Conservation (phyloP, 2,797 vertebrate genomes). For the Emys orbicularis region DNA sequence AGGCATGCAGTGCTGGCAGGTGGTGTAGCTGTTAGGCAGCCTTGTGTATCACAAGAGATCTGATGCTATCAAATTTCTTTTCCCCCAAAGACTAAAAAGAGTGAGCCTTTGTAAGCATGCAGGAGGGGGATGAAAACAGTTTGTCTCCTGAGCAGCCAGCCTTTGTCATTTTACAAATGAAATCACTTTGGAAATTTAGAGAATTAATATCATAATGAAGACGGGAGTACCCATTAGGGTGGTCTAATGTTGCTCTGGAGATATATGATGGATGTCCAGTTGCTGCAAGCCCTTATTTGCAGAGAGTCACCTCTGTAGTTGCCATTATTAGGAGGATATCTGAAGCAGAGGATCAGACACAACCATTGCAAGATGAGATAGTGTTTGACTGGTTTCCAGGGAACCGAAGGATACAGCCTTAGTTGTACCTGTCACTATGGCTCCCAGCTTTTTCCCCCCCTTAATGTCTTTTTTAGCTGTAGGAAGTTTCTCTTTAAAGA, state of each 20-base stretch:
- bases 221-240: slow-evolving; percentile 94
- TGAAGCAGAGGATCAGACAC: slow-evolving; percentile 89
- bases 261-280: slow-evolving; percentile 95
- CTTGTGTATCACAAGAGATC: slow-evolving; percentile 91
- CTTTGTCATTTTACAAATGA: slow-evolving; percentile 96
- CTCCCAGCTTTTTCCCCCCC: slow-evolving; percentile 81
- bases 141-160: slow-evolving; percentile 91
- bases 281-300: slow-evolving; percentile 94
- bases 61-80: slow-evolving; percentile 91
- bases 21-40: slow-evolving; percentile 87
- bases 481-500: slow-evolving; percentile 86
- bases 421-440: slow-evolving; percentile 91
- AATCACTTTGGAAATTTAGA: slow-evolving; percentile 94
- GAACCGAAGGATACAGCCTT: slow-evolving; percentile 86
- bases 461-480: slow-evolving; percentile 85
- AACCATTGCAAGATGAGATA: slow-evolving; percentile 89
- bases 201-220: slow-evolving; percentile 99
- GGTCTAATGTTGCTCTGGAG: slow-evolving; percentile 97
- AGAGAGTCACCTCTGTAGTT: slow-evolving; percentile 93
- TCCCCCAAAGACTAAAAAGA: slow-evolving; percentile 85
- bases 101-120: slow-evolving; percentile 81
- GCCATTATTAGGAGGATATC: slow-evolving; percentile 96
- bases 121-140: slow-evolving; percentile 91
- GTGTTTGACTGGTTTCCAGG: slow-evolving; percentile 96
- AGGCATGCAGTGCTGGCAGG: slow-evolving; percentile 88